Conservation (phyloP, 2,888 invertebrate species). For the Cheiracanthium punctorium region DNA sequence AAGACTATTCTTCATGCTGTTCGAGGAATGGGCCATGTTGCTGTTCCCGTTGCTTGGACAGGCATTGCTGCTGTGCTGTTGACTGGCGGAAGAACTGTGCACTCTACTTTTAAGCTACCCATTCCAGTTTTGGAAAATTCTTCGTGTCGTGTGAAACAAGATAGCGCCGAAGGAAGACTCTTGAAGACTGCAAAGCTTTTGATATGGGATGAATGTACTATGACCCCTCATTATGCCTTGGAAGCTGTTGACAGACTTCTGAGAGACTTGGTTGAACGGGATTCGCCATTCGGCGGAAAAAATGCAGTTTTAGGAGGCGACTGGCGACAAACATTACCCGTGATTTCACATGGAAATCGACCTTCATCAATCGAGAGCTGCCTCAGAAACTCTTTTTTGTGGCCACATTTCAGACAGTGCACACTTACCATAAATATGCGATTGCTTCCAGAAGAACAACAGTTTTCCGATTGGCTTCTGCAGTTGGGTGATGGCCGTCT, state of each 20-base stretch:
- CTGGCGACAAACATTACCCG: too few relatives aligned
- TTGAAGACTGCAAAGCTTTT: background rate
- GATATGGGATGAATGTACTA: background rate
- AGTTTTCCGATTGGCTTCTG: slow-evolving; percentile 6
- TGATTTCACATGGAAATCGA: background rate
- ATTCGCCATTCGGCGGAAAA: slow-evolving; percentile 61
- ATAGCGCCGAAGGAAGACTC: background rate
- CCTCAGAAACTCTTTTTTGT: too few relatives aligned
- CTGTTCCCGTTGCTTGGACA: too few relatives aligned
- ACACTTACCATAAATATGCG: too few relatives aligned
- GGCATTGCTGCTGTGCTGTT: too few relatives aligned
- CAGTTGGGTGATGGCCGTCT: background rate
- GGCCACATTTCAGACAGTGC: background rate
- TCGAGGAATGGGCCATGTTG: background rate
- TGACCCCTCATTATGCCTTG: too few relatives aligned
- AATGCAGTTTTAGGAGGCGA: slow-evolving; percentile 53
- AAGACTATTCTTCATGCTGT: slow-evolving; percentile 4
- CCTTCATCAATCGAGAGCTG: background rate
- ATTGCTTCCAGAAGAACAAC: background rate
- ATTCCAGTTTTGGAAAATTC: too few relatives aligned
- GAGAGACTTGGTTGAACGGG: background rate
- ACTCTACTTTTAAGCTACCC: too few relatives aligned
- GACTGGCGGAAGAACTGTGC: slow-evolving; percentile 1
- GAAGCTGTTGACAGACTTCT: too few relatives aligned
- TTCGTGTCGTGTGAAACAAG: too few relatives aligned